Conservation (phyloP, 2,797 vertebrate genomes). For the Anas bahamensis region DNA sequence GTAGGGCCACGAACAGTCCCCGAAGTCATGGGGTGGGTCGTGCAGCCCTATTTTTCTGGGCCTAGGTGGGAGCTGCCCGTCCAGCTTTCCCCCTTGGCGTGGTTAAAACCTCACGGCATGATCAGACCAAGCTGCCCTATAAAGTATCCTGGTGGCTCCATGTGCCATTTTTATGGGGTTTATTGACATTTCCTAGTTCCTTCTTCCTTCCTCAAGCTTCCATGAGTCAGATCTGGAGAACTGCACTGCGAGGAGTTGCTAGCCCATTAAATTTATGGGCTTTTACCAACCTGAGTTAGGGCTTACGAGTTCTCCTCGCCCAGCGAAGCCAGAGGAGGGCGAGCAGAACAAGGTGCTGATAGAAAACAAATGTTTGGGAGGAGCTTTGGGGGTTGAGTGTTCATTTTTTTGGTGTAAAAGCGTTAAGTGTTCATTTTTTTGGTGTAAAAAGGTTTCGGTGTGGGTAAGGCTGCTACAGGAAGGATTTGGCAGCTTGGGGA, state of each 20-base stretch:
- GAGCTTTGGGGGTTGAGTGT: neutral
- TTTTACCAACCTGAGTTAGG: neutral
- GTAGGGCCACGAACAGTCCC: neutral
- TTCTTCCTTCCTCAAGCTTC: neutral
- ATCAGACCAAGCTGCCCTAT: neutral
- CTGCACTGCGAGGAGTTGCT: neutral
- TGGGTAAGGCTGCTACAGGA: no score
- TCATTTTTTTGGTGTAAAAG: neutral
- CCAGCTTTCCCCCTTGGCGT: neutral
- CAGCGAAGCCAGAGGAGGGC: neutral
- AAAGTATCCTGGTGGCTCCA: neutral
- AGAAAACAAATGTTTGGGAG: neutral
- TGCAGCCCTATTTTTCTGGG: neutral
- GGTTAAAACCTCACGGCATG: neutral
- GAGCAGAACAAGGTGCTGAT: neutral
- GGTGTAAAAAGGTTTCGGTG: no score
- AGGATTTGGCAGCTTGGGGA: no score
- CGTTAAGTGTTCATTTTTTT: no score
- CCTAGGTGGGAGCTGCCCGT: neutral
- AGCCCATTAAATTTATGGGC: neutral
- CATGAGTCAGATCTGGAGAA: rapidly evolving
- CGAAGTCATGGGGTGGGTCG: neutral
- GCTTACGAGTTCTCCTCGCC: neutral
- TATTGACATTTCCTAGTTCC: neutral
- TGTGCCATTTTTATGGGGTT: neutral